phyloP scores from a whole-genome alignment of 2,888 invertebrate genomes.

The Nephrocerus scutellatus region DNA sequence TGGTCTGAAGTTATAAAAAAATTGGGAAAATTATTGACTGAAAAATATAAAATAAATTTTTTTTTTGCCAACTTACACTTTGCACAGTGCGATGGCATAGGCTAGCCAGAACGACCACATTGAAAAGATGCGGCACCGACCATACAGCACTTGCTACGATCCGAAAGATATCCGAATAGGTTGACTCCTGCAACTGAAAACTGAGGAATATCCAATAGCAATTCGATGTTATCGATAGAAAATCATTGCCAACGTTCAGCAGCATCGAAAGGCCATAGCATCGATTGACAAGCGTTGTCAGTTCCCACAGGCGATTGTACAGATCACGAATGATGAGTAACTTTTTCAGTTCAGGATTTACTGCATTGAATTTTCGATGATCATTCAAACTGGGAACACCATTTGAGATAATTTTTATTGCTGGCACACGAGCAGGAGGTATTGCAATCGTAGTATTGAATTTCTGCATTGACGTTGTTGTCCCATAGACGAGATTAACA shows the following conservation, averaged over 20 bases:
- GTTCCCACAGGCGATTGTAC: constrained; percentile 40
- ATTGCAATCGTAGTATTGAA: neutral
- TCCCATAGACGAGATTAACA: constrained; percentile 20
- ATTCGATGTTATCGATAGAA: constrained; percentile 41
- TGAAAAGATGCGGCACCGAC: constrained; percentile 39
- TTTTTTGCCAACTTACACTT: constrained; percentile 32
- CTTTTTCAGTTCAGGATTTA: constrained; percentile 25
- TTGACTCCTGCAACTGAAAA: constrained; percentile 24
- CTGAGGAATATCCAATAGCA: constrained; percentile 44
- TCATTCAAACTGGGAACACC: constrained; percentile 1
- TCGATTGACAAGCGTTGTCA: constrained; percentile 33
- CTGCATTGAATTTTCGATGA: constrained; percentile 10
- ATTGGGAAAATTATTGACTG: too few relatives aligned
- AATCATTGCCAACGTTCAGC: constrained; percentile 42
- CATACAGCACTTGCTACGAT: constrained; percentile 34
- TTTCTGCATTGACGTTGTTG: constrained; percentile 5
- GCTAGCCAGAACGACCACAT: constrained; percentile 35
- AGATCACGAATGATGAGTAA: constrained; percentile 33
- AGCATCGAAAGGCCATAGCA: constrained; percentile 41
- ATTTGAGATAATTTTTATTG: constrained; percentile 2
- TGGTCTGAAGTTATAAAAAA: constrained; percentile 42
- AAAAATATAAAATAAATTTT: neutral
- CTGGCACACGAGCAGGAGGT: neutral
- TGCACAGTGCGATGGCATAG: constrained; percentile 38
- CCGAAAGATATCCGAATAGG: constrained; percentile 27